Evolutionary conservation across 2,888 invertebrate genomes (phyloP), one percentile per base, ranked within the genome.

Genomic region (Epiblema foenella): DNA sequence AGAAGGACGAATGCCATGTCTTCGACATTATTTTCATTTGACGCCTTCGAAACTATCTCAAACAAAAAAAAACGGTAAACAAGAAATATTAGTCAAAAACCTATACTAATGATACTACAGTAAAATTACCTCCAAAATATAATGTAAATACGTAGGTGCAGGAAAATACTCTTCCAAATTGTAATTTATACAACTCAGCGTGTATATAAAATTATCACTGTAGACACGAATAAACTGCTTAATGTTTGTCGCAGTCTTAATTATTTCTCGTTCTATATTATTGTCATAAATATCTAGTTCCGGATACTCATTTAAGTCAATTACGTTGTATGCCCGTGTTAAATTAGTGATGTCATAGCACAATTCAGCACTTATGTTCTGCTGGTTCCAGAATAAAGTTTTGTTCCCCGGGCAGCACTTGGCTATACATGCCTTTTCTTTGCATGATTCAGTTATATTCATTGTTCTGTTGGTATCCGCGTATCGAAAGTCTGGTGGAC

Each of bases 41-140:
- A 15, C 12, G 12, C 4, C 15, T 42, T 42, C 4, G 12, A 42
- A 39, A 39, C 39, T 39, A n/a, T 12, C 12, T 42, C 42, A 42
- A 42, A 42, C 39, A 11, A 42, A 12, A 42, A 12, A 12, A 12
- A 15, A 42, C 4, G 42, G 4, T 15, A 15, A 15, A 12, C 15
- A 42, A 42, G 15, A 42, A 42, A 5, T 15, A 42, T 42, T 42
- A 5, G 42, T 42, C 4, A 15, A 39, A 10, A 39, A 39, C 39
- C 39, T 39, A n/a, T n/a, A n/a, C 11, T 9, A 29, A 29, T 10
- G 9, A 39, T 2, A 42, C 42, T 2, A 52, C 3, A 10, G 3
- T 12, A 20, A 11, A 52, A 52, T 52, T 52, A 64, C 63, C 63
- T 52, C 52, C 15, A 64, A 64, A 37, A 64, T n/a, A 52, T 39